Evolutionary conservation across 1,140 invertebrate species (phyloP).

Genomic region (Leptopilina clavipes): DNA sequence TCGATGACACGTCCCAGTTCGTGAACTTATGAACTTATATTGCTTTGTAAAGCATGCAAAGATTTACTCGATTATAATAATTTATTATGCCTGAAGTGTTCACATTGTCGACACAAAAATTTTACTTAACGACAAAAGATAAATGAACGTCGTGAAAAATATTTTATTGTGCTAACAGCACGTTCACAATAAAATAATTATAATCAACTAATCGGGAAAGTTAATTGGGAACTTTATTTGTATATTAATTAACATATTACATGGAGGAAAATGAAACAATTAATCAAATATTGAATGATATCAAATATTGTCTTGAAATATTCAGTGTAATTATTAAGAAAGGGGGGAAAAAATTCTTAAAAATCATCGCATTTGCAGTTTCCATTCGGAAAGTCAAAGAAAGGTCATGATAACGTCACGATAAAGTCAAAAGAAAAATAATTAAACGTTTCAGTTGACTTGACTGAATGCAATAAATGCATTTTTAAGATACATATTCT

Average conservation of each 20-base stretch:
- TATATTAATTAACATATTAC: no score
- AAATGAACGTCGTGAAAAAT: no score
- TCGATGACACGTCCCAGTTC: conserved; percentile 8
- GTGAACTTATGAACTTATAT: conserved; percentile 2
- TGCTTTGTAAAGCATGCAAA: neutral
- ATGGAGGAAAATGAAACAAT: no score
- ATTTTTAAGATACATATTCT: conserved; percentile 13
- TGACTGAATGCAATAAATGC: conserved; percentile 14
- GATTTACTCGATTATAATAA: neutral
- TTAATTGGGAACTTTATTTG: no score
- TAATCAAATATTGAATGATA: no score
- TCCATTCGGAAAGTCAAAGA: neutral
- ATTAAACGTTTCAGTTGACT: conserved; percentile 10
- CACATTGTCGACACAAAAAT: no score
- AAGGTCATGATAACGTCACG: conserved; percentile 9
- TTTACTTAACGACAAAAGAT: no score
- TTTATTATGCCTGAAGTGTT: neutral
- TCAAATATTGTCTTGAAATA: no score
- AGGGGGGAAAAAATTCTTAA: neutral
- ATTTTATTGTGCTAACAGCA: no score
- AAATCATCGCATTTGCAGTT: conserved; percentile 1
- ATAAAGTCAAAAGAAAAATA: conserved; percentile 22
- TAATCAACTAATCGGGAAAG: no score
- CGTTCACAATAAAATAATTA: no score
- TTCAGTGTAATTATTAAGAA: neutral